Evolutionary conservation across 2,113 vertebrate species (phyloP).

Genomic region (Cromileptes altivelis): DNA sequence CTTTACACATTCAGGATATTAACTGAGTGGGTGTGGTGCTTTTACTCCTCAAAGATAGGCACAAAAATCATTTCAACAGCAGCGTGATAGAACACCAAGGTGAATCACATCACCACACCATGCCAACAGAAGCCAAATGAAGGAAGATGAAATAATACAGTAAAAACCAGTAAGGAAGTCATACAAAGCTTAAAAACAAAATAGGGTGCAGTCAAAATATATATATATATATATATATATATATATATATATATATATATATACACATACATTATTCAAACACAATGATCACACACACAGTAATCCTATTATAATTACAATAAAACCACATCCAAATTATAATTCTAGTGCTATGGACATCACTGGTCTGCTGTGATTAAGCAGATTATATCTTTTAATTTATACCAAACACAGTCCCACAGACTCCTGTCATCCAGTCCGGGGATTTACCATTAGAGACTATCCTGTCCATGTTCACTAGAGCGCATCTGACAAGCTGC

Average conservation of each 20-base stretch:
- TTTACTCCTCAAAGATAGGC: not conserved
- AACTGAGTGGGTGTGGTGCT: not conserved
- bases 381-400: not conserved
- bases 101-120: constrained; percentile 27
- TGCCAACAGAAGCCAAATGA: constrained; percentile 19
- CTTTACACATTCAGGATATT: constrained; percentile 4
- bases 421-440: not conserved
- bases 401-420: not conserved
- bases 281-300: not conserved
- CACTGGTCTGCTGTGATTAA: not conserved
- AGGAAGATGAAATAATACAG: not conserved
- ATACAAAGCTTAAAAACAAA: not conserved
- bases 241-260: too few relatives aligned
- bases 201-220: not conserved
- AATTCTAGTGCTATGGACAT: not conserved
- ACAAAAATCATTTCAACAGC: constrained; percentile 11
- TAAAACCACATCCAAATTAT: not conserved
- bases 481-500: not conserved
- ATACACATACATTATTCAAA: too few relatives aligned
- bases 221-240: too few relatives aligned
- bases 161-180: not conserved
- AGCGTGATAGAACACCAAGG: not conserved
- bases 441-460: not conserved
- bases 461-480: constrained; percentile 6
- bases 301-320: not conserved